phyloP scores from a whole-genome alignment of 2,113 vertebrate species.

The Australoheros scitulus region DNA sequence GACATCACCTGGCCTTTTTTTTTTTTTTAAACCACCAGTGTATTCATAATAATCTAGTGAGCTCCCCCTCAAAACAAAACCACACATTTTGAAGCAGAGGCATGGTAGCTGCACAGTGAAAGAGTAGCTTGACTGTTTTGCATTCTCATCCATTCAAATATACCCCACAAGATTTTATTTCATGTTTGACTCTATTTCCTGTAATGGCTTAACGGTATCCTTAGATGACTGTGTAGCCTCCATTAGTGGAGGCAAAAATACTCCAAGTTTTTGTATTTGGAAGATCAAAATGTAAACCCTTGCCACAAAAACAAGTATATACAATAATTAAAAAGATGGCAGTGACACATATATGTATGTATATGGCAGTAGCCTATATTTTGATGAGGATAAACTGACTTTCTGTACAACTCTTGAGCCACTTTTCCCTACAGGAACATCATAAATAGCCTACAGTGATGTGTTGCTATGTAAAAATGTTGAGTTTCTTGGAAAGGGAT shows the following conservation, averaged over 20 bases:
- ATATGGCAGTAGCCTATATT: not conserved
- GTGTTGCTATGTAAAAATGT: not conserved
- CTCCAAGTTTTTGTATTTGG: not conserved
- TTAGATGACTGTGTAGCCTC: not conserved
- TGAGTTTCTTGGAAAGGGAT: not conserved
- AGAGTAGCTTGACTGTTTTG: not conserved
- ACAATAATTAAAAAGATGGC: not conserved
- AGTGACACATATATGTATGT: not conserved
- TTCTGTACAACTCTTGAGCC: not conserved
- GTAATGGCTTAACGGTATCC: not conserved
- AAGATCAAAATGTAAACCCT: not conserved
- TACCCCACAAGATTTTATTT: not conserved
- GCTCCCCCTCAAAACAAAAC: not conserved
- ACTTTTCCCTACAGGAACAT: not conserved
- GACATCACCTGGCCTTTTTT: not conserved
- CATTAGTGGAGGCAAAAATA: not conserved
- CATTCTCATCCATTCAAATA: not conserved
- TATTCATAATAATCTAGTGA: not conserved
- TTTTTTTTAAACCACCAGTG: no score
- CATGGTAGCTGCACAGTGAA: fast-evolving
- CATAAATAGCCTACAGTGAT: not conserved
- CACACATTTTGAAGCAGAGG: not conserved
- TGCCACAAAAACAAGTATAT: not conserved
- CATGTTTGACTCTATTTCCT: slow-evolving; percentile 1
- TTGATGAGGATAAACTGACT: not conserved